These are phyloP conservation scores for Gymnopithys bicolor DNA, from an alignment of 2,797 vertebrate species.

Conservation along the genomic window DNA sequence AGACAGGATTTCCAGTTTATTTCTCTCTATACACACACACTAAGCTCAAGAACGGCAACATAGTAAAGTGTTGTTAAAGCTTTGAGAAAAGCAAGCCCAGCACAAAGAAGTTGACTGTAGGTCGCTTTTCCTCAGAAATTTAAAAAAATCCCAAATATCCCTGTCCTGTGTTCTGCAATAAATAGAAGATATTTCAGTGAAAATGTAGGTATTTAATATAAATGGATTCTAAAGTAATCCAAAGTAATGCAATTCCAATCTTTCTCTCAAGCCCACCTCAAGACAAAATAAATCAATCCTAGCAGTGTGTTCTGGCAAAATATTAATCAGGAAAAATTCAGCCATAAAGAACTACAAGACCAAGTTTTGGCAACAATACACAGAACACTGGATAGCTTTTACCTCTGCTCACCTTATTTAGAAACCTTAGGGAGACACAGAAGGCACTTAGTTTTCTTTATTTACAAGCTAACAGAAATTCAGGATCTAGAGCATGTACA, in stretches of 20 bases:
- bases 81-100: slow-evolving; percentile 34
- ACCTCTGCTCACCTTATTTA: neutral
- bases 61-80: slow-evolving; percentile 29
- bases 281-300: neutral
- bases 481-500: neutral
- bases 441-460: neutral
- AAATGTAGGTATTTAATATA: neutral
- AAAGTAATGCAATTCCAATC: neutral
- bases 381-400: neutral
- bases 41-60: slow-evolving; percentile 32
- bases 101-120: neutral
- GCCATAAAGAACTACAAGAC: neutral
- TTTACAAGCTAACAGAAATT: neutral
- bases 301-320: neutral
- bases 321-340: neutral
- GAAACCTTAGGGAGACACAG: neutral
- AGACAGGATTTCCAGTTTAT: slow-evolving; percentile 67
- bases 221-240: neutral
- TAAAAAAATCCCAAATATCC: neutral
- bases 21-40: slow-evolving; percentile 45
- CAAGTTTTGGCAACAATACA: neutral
- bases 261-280: neutral
- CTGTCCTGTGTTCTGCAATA: neutral
- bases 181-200: neutral
- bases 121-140: neutral